Evolutionary conservation across 2,113 vertebrate species (phyloP).

Genomic region (Melozone crissalis): DNA sequence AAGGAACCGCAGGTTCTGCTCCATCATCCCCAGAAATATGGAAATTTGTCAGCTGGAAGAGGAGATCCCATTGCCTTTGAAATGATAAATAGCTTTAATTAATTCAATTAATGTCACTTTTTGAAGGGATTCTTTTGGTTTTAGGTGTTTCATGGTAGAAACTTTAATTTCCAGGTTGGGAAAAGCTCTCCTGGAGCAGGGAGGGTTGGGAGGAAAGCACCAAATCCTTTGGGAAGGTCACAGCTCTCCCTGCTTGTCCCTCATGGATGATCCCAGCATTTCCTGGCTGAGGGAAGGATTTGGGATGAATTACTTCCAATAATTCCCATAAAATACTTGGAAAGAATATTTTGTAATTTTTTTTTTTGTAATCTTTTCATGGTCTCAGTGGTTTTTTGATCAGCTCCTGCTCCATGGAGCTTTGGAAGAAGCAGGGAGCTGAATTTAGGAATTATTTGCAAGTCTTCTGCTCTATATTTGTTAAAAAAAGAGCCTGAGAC

Average conservation of each 20-base stretch:
- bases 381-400: slow-evolving; percentile 9
- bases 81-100: neutral
- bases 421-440: slow-evolving; percentile 12
- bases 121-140: neutral
- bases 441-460: slow-evolving; percentile 31
- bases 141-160: neutral
- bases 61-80: neutral
- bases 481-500: neutral
- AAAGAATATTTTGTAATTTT: neutral
- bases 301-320: neutral
- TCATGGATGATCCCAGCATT: neutral
- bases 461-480: slow-evolving; percentile 9
- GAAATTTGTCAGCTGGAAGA: neutral
- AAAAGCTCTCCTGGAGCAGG: neutral
- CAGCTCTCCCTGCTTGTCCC: neutral
- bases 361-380: neutral
- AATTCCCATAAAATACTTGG: neutral
- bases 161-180: neutral
- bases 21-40: fast-evolving
- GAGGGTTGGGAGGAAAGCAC: neutral
- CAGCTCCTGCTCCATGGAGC: neutral
- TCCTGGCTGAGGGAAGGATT: neutral
- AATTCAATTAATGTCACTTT: neutral
- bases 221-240: neutral
- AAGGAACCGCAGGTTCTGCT: neutral